Conservation (phyloP, 2,113 vertebrate genomes). For the human region GRCh38 chr2:89189501-89190000, state of each 20-base stretch:
- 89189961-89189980: neutral
- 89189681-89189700: neutral
- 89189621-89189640: neutral
- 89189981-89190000: neutral
- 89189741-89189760: neutral
- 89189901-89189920: neutral
- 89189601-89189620: neutral
- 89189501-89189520: neutral
- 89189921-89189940: neutral
- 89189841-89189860: neutral
- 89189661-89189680: neutral
- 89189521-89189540: neutral
- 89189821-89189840: neutral
- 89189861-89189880: neutral
- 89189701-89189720: neutral
- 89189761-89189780: neutral
- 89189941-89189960: neutral
- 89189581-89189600: neutral
- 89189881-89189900: neutral
- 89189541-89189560: neutral
- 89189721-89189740: neutral
- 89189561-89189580: neutral
- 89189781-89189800: neutral
- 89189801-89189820: neutral
- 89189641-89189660: neutral